Base-by-base conservation (phyloP, 1,140 invertebrate species). In the Drosophila truncata region DNA sequence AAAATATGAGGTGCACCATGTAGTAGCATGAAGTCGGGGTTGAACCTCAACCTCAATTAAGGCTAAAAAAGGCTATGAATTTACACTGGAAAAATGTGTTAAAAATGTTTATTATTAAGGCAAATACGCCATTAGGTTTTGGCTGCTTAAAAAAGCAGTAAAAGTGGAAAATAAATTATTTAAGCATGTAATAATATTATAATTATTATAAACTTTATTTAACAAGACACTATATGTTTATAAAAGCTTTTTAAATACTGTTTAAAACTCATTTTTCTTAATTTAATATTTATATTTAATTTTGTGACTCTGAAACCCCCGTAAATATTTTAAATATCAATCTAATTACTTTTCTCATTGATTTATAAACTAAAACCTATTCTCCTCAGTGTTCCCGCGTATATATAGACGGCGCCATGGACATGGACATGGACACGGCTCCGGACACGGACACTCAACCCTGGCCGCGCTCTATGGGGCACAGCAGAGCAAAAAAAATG, bases 1-100 rank as follows among this genome's bases (percentile, higher is more conserved):
- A 72, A 88, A 88, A 88, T 88, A 88, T 90, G 84, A 90, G 85
- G 46, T 88, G 84, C 80, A 88, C 78, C 78, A 84, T 87, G 79
- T 71, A 82, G 49, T 59, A 59, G 66, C 46, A 39, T n/a, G 25
- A 33, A 52, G 31, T 71, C 39, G 50, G 76, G 80, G 77, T 71
- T 77, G 67, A 59, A 72, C 44, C 54, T 46, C 55, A 59, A 76
- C 44, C 54, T 46, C 55, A 69, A 84, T 82, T 71, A 64, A 41
- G 62, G 59, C 60, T 42, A 61, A 52, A 66, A 55, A 31, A 49
- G 29, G 18, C 42, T 31, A 46, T 49, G 47, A 62, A 42, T 18
- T 23, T 42, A 1, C 13, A 67, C 60, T 20, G 20, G 2, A 25
- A 41, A 41, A 67, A 8, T 20, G 0, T 33, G 0, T n/a, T 10